Evolutionary conservation across 1,140 invertebrate genomes (phyloP), one percentile per base, ranked within the genome.

Genomic region (Hirudo medicinalis): DNA sequence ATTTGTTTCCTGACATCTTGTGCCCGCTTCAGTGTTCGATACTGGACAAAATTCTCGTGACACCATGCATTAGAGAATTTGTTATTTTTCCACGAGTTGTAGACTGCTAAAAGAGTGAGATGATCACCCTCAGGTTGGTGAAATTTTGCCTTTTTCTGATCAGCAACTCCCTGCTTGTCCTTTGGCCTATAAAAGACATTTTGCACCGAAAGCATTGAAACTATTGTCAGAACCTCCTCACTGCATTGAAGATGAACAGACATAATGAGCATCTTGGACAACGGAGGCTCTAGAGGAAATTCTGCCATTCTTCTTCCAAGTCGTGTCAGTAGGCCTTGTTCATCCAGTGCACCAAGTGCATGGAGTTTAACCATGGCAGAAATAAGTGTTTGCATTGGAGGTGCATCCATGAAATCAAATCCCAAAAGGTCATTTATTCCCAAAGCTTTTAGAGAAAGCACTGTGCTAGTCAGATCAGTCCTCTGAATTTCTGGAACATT

Each of bases 351-450:
- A 75, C 92, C 95, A 0, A 99, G 84, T 15, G 94, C 97, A 83
- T 99, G 95, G 40, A 99, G 83, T 76, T 96, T 92, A 80, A 97
- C 94, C 73, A 99, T 84, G 8, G 97, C 97, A 87, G 97, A 95
- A 20, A 99, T 94, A 60, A 99, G 85, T 0, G 94, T 83, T 79
- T 85, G 80, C 13, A 96, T 92, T 0, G 96, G 95, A 15, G 97
- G 97, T 0, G 96, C 91, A 82, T 99, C 97, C 96, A 99, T 99
- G 82, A 99, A 99, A 84, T 99, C 95, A 82, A 99, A 99, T 78
- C 94, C 90, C n/a, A 99, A 82, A n/a, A 99, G 83, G 83, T 99
- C 96, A 82, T 99, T 99, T 68, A 99, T 99, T 9, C 97, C 97
- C 94, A 99, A 98, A 0, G 96, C 96, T 82, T 99, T 99, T 0